Percentiles rank a stretch among this genome's conserved stretches.
These are phyloP conservation scores for Brachionus plicatilis DNA, from an alignment of 1,140 invertebrate genomes.

Conservation along the genomic window DNA sequence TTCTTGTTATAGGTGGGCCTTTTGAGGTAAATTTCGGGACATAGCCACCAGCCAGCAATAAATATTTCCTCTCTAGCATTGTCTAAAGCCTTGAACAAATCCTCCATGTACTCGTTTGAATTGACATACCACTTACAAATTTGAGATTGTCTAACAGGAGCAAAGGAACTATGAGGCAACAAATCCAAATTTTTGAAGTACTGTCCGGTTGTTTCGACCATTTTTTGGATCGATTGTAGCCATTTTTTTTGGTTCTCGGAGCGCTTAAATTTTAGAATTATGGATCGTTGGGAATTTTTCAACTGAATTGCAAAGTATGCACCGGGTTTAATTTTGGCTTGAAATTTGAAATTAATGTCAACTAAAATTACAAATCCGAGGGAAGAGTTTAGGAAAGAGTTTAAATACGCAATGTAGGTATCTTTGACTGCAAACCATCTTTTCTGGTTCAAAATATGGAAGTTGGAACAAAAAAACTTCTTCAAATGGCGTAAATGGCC, in stretches of 20 bases:
- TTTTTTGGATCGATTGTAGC: not conserved
- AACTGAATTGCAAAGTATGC: not conserved
- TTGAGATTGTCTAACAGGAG: not conserved
- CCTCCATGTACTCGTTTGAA: constrained; percentile 75
- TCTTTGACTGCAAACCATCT: constrained; percentile 17
- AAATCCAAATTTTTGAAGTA: not conserved
- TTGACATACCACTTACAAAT: constrained; percentile 66
- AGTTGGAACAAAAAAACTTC: not conserved
- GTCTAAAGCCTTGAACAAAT: constrained; percentile 79
- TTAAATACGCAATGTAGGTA: constrained; percentile 12
- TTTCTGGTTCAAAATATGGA: not conserved
- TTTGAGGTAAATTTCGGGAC: constrained; percentile 88
- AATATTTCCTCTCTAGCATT: constrained; percentile 85
- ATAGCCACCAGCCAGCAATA: constrained; percentile 90
- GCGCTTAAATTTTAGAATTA: constrained; percentile 19
- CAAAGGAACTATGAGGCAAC: not conserved
- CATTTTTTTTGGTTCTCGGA: not conserved
- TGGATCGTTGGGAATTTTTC: not conserved
- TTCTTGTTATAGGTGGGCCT: constrained; percentile 64
- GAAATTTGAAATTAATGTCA: not conserved
- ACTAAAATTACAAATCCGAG: not conserved
- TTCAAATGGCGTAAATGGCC: not conserved
- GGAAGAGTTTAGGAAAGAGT: not conserved
- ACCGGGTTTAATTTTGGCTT: not conserved
- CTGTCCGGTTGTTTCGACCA: not conserved